Percentiles rank a stretch among this genome's conserved stretches.
Evolutionary conservation across 2,888 invertebrate species (phyloP).

Genomic region (Chouioia cunea): DNA sequence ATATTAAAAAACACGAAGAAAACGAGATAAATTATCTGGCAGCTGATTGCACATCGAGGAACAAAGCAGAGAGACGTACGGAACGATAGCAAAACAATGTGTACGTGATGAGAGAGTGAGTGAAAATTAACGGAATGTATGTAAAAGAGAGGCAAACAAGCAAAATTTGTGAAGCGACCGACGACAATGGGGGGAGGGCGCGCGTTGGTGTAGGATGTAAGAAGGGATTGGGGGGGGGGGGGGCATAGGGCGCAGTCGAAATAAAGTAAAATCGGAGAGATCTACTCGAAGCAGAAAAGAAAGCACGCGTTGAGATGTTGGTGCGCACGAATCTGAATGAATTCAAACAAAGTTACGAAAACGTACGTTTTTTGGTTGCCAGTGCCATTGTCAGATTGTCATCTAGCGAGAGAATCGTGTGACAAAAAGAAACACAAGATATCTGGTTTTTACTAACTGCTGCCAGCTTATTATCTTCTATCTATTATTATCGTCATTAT

Average conservation of each 20-base stretch:
- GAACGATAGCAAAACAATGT: constrained; percentile 47
- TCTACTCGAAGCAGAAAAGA: constrained; percentile 47
- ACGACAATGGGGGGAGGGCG: constrained; percentile 49
- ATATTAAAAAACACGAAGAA: constrained; percentile 53
- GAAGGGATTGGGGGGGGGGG: constrained; percentile 47
- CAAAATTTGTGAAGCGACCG: constrained; percentile 48
- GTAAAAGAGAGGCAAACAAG: constrained; percentile 32
- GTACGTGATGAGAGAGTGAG: constrained; percentile 44
- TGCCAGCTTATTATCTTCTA: constrained; percentile 65
- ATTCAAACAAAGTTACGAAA: constrained; percentile 34
- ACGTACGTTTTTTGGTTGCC: constrained; percentile 56
- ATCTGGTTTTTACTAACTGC: constrained; percentile 66
- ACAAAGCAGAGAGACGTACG: constrained; percentile 51
- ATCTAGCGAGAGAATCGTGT: constrained; percentile 58
- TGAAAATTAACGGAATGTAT: constrained; percentile 49
- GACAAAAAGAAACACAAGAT: constrained; percentile 53
- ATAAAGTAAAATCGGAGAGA: constrained; percentile 40
- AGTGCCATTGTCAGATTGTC: constrained; percentile 67
- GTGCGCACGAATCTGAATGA: constrained; percentile 41
- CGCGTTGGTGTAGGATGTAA: too few species aligned
- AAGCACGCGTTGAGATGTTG: constrained; percentile 41
- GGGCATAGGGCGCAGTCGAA: constrained; percentile 47
- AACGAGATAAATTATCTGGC: constrained; percentile 67
- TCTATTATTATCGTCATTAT: constrained; percentile 59
- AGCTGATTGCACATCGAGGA: constrained; percentile 67